Evolutionary conservation across 35 echinoderm and acorn worm genomes (phyloP).

Genomic region (Patiria miniata): DNA sequence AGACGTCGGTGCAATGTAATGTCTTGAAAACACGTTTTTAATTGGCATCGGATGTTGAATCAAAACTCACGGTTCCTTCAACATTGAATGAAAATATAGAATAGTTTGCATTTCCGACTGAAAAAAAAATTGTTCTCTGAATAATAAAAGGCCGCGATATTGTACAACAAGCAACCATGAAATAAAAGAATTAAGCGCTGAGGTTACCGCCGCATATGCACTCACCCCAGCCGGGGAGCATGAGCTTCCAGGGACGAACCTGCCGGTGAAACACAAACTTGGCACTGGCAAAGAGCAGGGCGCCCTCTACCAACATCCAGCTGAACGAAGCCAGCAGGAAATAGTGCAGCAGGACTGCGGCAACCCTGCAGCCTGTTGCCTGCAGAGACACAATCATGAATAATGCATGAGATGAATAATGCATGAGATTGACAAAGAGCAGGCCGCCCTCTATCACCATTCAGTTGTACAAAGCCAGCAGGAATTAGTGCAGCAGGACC

Average conservation of each 20-base stretch:
- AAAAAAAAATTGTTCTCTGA: too few species aligned
- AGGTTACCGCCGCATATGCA: background rate
- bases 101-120: too few species aligned
- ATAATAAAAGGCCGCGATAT: too few species aligned
- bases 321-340: constrained; percentile 5
- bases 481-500: background rate
- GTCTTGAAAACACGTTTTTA: too few species aligned
- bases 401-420: background rate
- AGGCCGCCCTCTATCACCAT: constrained; percentile 10
- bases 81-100: too few species aligned
- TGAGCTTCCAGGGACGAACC: background rate
- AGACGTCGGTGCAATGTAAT: too few species aligned
- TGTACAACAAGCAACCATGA: too few species aligned
- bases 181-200: too few species aligned
- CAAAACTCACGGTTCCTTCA: too few species aligned
- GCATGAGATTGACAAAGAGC: background rate
- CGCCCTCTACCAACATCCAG: constrained; percentile 16
- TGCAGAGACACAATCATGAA: background rate
- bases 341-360: background rate
- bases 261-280: background rate
- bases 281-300: background rate
- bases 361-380: background rate
- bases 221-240: background rate
- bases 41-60: too few species aligned
- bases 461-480: background rate